Evolutionary conservation across 2,797 vertebrate genomes (phyloP).

Genomic region (Sebastes taczanowskii): DNA sequence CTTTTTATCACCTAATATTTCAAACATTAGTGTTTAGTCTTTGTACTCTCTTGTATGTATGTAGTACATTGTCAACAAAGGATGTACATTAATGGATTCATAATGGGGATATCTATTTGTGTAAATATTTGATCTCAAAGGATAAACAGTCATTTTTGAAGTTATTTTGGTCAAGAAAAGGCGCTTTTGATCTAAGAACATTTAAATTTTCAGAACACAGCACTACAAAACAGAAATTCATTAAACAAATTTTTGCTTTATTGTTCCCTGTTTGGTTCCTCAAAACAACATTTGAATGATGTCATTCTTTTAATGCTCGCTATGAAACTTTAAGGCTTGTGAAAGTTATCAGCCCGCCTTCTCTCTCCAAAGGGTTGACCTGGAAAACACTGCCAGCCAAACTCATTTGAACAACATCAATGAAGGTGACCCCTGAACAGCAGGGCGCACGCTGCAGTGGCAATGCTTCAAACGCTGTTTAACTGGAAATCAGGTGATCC

Average conservation of each 20-base stretch:
- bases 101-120: not conserved
- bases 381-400: constrained; percentile 54
- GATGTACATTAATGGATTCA: not conserved
- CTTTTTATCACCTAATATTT: not conserved
- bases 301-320: not conserved
- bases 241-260: not conserved
- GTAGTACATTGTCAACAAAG: not conserved
- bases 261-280: not conserved
- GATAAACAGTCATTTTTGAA: not conserved
- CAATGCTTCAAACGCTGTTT: constrained; percentile 53
- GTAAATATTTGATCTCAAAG: not conserved
- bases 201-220: not conserved
- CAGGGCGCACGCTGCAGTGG: constrained; percentile 45
- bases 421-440: constrained; percentile 68
- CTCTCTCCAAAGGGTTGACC: constrained; percentile 29
- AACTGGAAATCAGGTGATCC: constrained; percentile 45
- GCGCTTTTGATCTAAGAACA: not conserved
- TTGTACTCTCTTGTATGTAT: not conserved
- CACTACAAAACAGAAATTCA: constrained; percentile 3
- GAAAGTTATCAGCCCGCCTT: constrained; percentile 11
- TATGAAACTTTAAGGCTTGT: constrained; percentile 16
- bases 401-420: constrained; percentile 61
- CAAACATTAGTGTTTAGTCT: not conserved
- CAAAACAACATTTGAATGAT: constrained; percentile 3
- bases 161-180: not conserved